Conservation (phyloP, 2,797 vertebrate species). For the Chelon auratus region DNA sequence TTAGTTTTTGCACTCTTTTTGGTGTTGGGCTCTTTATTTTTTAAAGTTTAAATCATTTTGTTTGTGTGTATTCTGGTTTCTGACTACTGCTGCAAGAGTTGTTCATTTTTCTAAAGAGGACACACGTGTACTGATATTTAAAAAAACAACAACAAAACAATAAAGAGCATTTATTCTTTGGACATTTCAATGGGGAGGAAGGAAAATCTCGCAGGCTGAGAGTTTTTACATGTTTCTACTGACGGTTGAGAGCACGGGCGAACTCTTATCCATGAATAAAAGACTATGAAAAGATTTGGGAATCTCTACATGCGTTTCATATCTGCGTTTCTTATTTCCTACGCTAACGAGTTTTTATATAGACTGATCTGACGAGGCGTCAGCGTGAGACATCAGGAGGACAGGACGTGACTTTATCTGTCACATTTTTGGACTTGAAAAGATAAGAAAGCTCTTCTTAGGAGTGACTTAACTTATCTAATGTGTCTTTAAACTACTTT, state of each 20-base stretch:
- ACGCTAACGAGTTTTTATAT: conserved; percentile 16
- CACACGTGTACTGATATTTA: conserved; percentile 68
- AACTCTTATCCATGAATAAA: conserved; percentile 87
- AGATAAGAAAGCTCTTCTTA: background rate
- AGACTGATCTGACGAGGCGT: conserved; percentile 7
- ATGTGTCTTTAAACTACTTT: too few species aligned
- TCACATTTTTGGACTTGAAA: background rate
- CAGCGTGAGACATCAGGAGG: background rate
- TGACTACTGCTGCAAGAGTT: conserved; percentile 63
- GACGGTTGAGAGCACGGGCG: conserved; percentile 79
- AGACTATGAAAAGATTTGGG: conserved; percentile 77
- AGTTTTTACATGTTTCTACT: conserved; percentile 84
- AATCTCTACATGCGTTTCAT: conserved; percentile 78
- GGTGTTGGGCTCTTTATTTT: conserved; percentile 75
- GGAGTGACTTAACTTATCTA: background rate
- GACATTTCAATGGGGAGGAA: conserved; percentile 61
- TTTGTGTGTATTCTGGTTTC: conserved; percentile 17
- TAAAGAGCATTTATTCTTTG: conserved; percentile 74
- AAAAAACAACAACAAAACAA: conserved; percentile 33
- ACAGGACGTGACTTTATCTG: background rate
- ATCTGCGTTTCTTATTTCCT: too few species aligned
- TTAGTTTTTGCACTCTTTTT: conserved; percentile 74
- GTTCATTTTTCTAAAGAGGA: conserved; percentile 56
- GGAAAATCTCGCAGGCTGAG: conserved; percentile 89
- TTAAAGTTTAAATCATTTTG: conserved; percentile 49